Percentiles rank a stretch among this genome's conserved stretches.
Evolutionary conservation across 2,888 invertebrate genomes (phyloP).

Genomic region (Cyclophora punctaria): DNA sequence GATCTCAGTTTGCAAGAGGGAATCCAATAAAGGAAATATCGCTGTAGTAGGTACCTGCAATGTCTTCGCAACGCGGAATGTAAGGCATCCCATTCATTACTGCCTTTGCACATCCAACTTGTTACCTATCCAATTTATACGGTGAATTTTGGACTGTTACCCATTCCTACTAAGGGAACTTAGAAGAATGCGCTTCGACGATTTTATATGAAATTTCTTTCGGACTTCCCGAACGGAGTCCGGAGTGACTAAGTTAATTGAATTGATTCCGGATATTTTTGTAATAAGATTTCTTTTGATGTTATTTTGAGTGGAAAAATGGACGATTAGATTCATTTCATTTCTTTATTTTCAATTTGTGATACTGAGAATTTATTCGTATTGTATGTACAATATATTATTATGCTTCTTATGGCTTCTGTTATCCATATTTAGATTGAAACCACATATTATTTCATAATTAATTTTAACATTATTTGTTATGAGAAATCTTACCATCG

Average conservation of each 20-base stretch:
- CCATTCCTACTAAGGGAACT: constrained; percentile 16
- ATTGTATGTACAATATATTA: no score
- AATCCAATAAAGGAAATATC: constrained; percentile 57
- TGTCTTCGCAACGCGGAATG: constrained; percentile 53
- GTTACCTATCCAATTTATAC: constrained; percentile 55
- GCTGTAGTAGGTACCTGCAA: constrained; percentile 34
- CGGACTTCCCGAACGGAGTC: constrained; percentile 12
- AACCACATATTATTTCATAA: no score
- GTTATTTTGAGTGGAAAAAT: not conserved
- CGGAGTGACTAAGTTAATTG: constrained; percentile 1
- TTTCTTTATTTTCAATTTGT: no score
- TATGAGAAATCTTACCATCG: no score
- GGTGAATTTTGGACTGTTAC: constrained; percentile 38
- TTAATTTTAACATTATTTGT: no score
- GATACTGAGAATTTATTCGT: no score
- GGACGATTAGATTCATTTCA: no score
- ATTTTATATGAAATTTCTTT: constrained; percentile 51
- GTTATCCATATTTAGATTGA: no score
- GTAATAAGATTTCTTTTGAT: not conserved
- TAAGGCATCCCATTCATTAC: constrained; percentile 62
- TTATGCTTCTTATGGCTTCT: no score
- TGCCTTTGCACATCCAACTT: constrained; percentile 50
- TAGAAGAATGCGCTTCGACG: constrained; percentile 22
- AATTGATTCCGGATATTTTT: constrained; percentile 2
- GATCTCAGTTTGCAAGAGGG: constrained; percentile 28